Evolutionary conservation across 2,797 vertebrate genomes (phyloP).

Genomic region (Glyptemys insculpta): DNA sequence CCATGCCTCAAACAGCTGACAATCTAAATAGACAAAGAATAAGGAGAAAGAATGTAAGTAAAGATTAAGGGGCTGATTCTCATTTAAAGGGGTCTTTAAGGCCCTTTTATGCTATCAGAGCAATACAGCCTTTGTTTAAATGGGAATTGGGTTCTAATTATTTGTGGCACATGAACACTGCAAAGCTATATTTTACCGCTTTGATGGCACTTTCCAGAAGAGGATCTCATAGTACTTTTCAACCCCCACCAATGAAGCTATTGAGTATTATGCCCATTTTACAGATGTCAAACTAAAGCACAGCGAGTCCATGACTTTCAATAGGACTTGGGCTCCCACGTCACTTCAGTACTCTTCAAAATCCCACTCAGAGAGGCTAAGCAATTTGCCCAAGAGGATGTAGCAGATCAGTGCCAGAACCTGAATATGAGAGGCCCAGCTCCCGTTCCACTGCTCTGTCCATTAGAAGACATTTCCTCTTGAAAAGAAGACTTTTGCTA

Average conservation of each 20-base stretch:
- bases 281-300: not conserved
- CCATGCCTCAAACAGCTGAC: not conserved
- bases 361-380: not conserved
- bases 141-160: not conserved
- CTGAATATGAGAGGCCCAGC: rapidly evolving
- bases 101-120: not conserved
- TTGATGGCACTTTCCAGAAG: not conserved
- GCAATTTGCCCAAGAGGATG: not conserved
- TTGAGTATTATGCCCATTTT: not conserved
- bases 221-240: not conserved
- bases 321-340: rapidly evolving
- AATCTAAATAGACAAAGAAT: not conserved
- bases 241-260: not conserved
- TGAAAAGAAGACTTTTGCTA: not conserved
- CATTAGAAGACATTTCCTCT: not conserved
- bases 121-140: rapidly evolving
- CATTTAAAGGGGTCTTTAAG: not conserved
- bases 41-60: not conserved
- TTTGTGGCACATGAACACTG: not conserved
- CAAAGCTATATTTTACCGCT: not conserved
- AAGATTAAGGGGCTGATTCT: not conserved
- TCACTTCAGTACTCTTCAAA: not conserved
- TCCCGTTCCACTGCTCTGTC: not conserved
- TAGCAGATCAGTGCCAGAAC: not conserved
- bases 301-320: not conserved